Evolutionary conservation across 2,888 invertebrate genomes (phyloP).

Genomic region (Seira ritae): DNA sequence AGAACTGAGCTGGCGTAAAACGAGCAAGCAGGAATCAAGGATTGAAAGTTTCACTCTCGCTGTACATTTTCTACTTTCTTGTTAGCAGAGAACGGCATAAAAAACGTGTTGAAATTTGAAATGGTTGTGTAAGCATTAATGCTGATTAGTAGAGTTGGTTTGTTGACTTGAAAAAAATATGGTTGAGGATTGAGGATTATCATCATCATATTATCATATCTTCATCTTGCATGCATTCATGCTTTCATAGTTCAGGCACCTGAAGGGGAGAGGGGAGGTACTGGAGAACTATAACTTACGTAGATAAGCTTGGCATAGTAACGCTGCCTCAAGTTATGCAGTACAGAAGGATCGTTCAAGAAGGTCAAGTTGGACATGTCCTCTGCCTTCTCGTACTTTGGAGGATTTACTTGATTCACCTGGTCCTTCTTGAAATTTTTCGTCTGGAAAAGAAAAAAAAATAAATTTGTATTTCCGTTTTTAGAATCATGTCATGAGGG

Average conservation of each 20-base stretch:
- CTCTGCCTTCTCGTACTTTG: constrained; percentile 98
- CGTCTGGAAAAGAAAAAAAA: constrained; percentile 78
- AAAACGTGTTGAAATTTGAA: no score
- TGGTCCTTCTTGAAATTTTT: constrained; percentile 97
- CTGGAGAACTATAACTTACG: constrained; percentile 85
- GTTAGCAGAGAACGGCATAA: no score
- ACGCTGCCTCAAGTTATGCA: constrained; percentile 98
- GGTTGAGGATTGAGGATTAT: no score
- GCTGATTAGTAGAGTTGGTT: no score
- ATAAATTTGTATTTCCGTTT: constrained; percentile 80
- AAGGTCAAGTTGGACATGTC: constrained; percentile 99
- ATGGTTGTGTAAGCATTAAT: no score
- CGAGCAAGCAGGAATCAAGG: not conserved
- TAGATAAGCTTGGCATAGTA: constrained; percentile 98
- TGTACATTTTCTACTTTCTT: no score
- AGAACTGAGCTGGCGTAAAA: constrained; percentile 46
- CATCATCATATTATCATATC: no score
- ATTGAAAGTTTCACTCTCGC: not conserved
- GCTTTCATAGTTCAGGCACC: no score
- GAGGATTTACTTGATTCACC: constrained; percentile 97
- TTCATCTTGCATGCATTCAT: no score
- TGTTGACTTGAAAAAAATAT: no score
- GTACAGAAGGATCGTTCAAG: constrained; percentile 98
- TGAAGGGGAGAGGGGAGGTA: not conserved
- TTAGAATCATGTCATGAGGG: constrained; percentile 96